Percentiles rank a stretch among this genome's conserved stretches.
These are phyloP conservation scores for Oegoconia quadripuncta DNA, from an alignment of 2,888 invertebrate genomes.

Conservation along the genomic window DNA sequence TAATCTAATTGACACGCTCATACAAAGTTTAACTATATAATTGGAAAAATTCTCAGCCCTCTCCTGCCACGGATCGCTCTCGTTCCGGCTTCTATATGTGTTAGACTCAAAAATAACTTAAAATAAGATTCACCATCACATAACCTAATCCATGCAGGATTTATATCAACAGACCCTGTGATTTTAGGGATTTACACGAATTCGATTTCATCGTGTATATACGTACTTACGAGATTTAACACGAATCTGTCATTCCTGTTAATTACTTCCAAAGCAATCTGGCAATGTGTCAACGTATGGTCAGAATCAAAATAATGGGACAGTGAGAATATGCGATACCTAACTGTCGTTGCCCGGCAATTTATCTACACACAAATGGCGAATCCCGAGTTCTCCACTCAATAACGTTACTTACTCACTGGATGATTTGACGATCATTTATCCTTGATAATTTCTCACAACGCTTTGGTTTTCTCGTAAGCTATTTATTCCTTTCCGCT, in stretches of 20 bases:
- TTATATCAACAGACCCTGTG: too few species aligned
- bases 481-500: slow-evolving; percentile 34
- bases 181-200: too few species aligned
- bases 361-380: slow-evolving; percentile 31
- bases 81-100: too few species aligned
- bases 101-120: too few species aligned
- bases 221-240: too few species aligned
- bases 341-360: slow-evolving; percentile 28
- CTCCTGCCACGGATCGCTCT: too few species aligned
- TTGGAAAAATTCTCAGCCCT: too few species aligned
- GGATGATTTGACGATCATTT: slow-evolving; percentile 27
- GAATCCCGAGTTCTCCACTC: slow-evolving; percentile 27
- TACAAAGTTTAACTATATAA: too few species aligned
- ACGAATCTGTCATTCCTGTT: slow-evolving; percentile 26
- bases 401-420: slow-evolving; percentile 22
- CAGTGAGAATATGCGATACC: slow-evolving; percentile 33
- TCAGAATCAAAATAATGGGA: slow-evolving; percentile 41
- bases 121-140: too few species aligned
- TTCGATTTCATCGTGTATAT: too few species aligned
- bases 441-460: slow-evolving; percentile 37
- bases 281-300: slow-evolving; percentile 32
- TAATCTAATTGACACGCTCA: too few species aligned
- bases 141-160: too few species aligned
- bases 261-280: slow-evolving; percentile 25
- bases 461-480: slow-evolving; percentile 27